Evolutionary conservation across 2,888 invertebrate species (phyloP).

Genomic region (Thymelicus lineola): DNA sequence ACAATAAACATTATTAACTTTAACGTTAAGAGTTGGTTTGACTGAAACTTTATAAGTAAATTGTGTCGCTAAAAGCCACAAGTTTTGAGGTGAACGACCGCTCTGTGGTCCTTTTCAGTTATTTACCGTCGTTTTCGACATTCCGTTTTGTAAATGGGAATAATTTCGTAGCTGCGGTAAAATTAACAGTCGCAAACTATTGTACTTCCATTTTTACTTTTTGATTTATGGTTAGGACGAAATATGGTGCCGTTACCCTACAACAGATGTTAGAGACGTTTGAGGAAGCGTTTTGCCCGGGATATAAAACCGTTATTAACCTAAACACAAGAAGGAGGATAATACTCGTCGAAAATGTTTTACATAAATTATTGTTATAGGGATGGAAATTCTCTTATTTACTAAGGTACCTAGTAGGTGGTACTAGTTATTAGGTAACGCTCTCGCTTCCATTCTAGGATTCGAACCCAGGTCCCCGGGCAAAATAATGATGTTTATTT

Average conservation of each 20-base stretch:
- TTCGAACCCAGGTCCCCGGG: too few relatives aligned
- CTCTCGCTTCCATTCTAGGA: too few relatives aligned
- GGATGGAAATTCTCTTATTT: too few relatives aligned
- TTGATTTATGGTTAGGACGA: conserved; percentile 26
- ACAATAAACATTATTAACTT: too few relatives aligned
- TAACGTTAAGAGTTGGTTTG: not conserved
- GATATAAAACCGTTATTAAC: not conserved
- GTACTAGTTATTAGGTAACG: too few relatives aligned
- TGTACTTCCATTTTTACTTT: conserved; percentile 22
- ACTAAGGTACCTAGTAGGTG: too few relatives aligned
- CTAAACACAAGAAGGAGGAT: not conserved
- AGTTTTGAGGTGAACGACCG: conserved; percentile 34
- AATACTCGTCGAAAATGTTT: too few relatives aligned
- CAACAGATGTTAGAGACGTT: conserved; percentile 13
- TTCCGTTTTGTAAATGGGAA: conserved; percentile 45
- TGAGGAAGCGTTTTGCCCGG: not conserved
- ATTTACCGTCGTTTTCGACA: conserved; percentile 23
- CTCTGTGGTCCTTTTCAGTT: conserved; percentile 12
- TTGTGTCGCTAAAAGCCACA: conserved; percentile 16
- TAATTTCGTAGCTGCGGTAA: conserved; percentile 38
- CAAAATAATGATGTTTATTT: too few relatives aligned
- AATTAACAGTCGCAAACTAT: conserved; percentile 17
- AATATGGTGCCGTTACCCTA: conserved; percentile 26
- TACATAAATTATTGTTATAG: too few relatives aligned
- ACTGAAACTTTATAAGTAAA: conserved; percentile 14